Evolutionary conservation across 1,140 invertebrate genomes (phyloP), one percentile per base, ranked within the genome.

Genomic region (Megalonaias nervosa): DNA sequence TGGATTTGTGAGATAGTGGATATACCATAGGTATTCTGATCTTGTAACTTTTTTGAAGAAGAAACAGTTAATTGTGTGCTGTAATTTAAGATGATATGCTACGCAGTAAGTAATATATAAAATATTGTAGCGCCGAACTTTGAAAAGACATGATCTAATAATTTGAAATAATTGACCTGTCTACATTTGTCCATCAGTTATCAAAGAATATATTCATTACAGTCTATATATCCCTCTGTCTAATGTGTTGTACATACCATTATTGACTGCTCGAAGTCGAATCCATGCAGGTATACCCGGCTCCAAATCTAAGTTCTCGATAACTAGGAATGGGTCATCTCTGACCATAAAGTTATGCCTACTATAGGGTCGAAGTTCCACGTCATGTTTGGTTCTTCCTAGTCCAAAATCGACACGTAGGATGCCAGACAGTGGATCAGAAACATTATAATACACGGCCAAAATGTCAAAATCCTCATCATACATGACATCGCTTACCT

Each of bases 391-490:
- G 26, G 85, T 87, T 59, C 75, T 77, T 0, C 85, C 85, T 31
- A 87, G 79, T 17, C 84, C 84, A 72, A 87, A 84, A 57, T 87
- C 84, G 23, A 85, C 74, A 19, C 71, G 66, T 15, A 79, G 61
- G 55, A 87, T 81, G 13, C 80, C 78, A 31, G 84, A 85, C 58
- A 79, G 60, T 16, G 62, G 21, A 59, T 87, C 85, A 26, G 75
- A 75, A 12, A 74, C 81, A 66, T 81, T 77, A 71, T 81, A 86
- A 61, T 86, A 86, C n/a, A 86, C 67, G 21, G 74, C 81, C 23
- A 87, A 67, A 0, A 85, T 60, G 69, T 85, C 81, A 74, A 86
- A 86, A 70, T 85, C 84, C 26, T 86, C 84, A 72, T 87, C 84
- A 79, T 81, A 87, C n/a, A 84, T 76, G 6, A 86, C 77, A 26